Evolutionary conservation across 2,113 vertebrate genomes (phyloP).

Genomic region (Podiceps cristatus): DNA sequence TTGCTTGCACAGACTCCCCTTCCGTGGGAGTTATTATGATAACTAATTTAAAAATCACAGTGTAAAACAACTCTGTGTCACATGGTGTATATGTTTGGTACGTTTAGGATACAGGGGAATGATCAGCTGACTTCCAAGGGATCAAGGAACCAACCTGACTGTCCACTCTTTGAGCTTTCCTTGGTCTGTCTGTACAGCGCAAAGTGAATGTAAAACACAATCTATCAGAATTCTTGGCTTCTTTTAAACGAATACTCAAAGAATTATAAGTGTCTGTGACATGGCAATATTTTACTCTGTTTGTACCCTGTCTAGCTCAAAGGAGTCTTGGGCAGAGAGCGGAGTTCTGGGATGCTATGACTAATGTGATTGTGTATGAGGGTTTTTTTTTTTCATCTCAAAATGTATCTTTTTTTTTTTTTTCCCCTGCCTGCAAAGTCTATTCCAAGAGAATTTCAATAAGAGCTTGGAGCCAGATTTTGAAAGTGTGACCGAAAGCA

Average conservation of each 20-base stretch:
- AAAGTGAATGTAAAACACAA: not conserved
- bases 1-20: not conserved
- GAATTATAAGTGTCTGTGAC: slow-evolving; percentile 1
- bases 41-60: not conserved
- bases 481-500: not conserved
- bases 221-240: not conserved
- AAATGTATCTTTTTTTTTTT: not conserved
- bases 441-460: not conserved
- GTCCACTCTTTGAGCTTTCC: not conserved
- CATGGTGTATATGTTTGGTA: not conserved
- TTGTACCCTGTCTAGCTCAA: not conserved
- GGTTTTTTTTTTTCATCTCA: not conserved
- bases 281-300: slow-evolving; percentile 16
- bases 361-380: not conserved
- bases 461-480: not conserved
- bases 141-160: not conserved
- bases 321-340: not conserved
- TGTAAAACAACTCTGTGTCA: not conserved
- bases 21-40: not conserved
- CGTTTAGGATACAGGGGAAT: not conserved
- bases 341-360: not conserved
- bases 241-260: not conserved
- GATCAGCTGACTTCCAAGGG: not conserved
- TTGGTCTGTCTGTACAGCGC: not conserved
- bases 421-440: not conserved